phyloP scores from a whole-genome alignment of 2,113 vertebrate species.

The Toxostoma redivivum region DNA sequence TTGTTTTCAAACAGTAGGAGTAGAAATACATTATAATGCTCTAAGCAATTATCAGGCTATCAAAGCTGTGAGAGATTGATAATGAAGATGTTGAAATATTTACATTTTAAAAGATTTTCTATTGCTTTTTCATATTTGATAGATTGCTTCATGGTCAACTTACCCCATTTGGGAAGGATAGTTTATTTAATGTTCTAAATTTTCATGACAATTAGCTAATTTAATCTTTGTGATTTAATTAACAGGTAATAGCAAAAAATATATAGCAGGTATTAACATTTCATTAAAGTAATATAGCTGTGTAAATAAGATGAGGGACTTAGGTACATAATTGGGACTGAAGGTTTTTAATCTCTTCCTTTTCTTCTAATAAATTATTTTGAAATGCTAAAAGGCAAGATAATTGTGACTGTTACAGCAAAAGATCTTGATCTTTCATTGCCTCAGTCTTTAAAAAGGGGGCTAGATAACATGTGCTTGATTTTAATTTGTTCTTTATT shows the following conservation, averaged over 20 bases:
- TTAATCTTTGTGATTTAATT: conserved; percentile 20
- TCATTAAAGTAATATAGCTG: neutral
- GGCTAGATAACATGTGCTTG: neutral
- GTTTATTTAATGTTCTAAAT: neutral
- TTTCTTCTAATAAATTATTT: neutral
- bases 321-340: neutral
- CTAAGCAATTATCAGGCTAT: neutral
- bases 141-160: neutral
- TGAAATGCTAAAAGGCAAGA: neutral
- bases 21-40: neutral
- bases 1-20: neutral
- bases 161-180: neutral
- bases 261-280: neutral
- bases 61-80: neutral
- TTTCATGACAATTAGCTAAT: conserved; percentile 2
- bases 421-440: neutral
- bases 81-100: neutral
- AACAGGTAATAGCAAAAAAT: neutral
- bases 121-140: neutral
- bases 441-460: neutral
- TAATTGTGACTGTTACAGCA: neutral
- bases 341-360: neutral
- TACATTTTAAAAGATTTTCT: neutral
- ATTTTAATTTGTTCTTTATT: neutral
- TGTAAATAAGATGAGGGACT: neutral